Evolutionary conservation across 2,888 invertebrate species (phyloP).

Genomic region (Unio delphinus): DNA sequence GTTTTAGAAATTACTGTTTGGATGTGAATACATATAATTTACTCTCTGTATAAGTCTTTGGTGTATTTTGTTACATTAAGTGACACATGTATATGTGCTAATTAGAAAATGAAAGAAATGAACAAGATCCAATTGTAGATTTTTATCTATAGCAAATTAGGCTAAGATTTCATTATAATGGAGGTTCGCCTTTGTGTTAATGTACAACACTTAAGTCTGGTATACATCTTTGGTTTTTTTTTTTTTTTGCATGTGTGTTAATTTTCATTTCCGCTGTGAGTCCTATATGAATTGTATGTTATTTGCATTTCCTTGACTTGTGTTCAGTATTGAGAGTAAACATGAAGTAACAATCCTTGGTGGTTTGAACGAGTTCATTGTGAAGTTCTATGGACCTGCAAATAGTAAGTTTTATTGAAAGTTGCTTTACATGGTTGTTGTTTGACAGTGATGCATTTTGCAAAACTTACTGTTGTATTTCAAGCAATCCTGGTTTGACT

Average conservation of each 20-base stretch:
- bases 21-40: no score
- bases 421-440: constrained; percentile 20
- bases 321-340: constrained; percentile 93
- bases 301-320: constrained; percentile 31
- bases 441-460: background rate
- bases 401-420: constrained; percentile 79
- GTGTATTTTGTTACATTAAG: no score
- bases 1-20: no score
- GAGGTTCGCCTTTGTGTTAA: no score
- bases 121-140: no score
- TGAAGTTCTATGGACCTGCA: constrained; percentile 98
- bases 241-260: constrained; percentile 3
- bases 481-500: background rate
- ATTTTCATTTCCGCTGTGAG: background rate
- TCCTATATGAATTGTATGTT: background rate
- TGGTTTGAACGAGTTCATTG: constrained; percentile 98
- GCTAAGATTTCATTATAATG: no score
- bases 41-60: no score
- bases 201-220: no score
- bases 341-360: constrained; percentile 99
- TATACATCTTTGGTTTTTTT: background rate
- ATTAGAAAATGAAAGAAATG: no score
- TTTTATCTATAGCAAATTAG: no score
- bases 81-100: no score
- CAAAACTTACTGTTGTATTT: background rate